Base-by-base conservation (phyloP, 1,140 invertebrate genomes). In the Drosophila quadrilineata region DNA sequence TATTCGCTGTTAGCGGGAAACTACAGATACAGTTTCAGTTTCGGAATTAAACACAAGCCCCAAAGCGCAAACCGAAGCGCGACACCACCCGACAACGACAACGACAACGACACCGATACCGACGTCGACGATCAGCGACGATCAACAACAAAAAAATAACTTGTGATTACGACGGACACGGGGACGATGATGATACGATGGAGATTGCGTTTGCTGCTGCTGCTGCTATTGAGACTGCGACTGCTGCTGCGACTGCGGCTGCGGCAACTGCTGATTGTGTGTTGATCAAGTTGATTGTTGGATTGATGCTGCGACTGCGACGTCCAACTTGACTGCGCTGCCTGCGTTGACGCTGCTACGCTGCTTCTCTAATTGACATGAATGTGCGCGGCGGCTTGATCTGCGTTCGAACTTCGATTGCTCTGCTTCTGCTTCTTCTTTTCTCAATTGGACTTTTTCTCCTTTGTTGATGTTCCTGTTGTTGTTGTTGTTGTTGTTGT, bases 1-100 rank as follows among this genome's bases (percentile, higher is more conserved):
- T 76, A 75, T 84, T 77, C 68, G 73, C 84, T 71, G 84, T 77
- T 84, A 84, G 76, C 76, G 76, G 84, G 84, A 87, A 87, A 87
- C 84, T 87, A 84, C 74, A 74, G 79, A 85, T 85, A 85, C 79
- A 64, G 76, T 77, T 84, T 85, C 73, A 75, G 56, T 77, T 65
- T 38, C 53, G 38, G 59, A 64, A 68, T 63, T 68, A 41, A 63
- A 64, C 33, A 54, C 54, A 63, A 69, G 75, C 50, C 70, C 54
- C 75, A 77, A 74, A n/a, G n/a, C 58, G 57, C 57, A 82, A 73
- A 66, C 54, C 68, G 64, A 71, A n/a, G 56, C 54, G 50, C 56
- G 63, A 60, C n/a, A n/a, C n/a, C n/a, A n/a, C n/a, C n/a, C n/a
- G n/a, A n/a, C n/a, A n/a, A n/a, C n/a, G n/a, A n/a, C n/a, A n/a